Conservation (phyloP, 2,888 invertebrate species). For the Marronus borbonicus region DNA sequence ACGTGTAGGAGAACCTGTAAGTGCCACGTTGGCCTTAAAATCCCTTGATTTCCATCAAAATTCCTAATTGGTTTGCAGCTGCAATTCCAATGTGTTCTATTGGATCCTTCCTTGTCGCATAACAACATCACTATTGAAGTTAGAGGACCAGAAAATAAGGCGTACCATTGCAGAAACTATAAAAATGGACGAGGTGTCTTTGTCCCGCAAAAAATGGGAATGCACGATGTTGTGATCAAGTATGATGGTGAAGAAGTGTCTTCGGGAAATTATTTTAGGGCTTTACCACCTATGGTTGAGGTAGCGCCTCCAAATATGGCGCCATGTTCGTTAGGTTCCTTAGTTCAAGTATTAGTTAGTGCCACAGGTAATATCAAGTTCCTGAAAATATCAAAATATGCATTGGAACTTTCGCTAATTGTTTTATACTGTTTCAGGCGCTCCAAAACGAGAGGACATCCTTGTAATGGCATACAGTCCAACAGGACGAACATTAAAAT, state of each 20-base stretch:
- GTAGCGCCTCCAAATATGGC: constrained; percentile 95
- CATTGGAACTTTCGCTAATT: neutral
- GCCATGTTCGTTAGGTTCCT: constrained; percentile 94
- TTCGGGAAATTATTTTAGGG: constrained; percentile 85
- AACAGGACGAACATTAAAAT: constrained; percentile 85
- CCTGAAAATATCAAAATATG: neutral
- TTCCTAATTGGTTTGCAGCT: constrained; percentile 72
- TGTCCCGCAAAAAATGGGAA: constrained; percentile 91
- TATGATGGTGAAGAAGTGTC: constrained; percentile 73
- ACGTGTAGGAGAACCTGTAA: constrained; percentile 88
- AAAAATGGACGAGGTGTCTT: constrained; percentile 87
- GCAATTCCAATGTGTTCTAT: constrained; percentile 83
- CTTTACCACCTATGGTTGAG: constrained; percentile 88
- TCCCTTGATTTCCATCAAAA: neutral
- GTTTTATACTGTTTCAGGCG: constrained; percentile 72
- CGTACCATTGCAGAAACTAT: constrained; percentile 68
- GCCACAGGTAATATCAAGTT: constrained; percentile 73
- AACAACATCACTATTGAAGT: constrained; percentile 66
- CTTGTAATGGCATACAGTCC: constrained; percentile 95
- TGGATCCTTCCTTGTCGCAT: constrained; percentile 72
- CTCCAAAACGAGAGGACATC: constrained; percentile 85
- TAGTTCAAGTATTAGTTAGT: constrained; percentile 94
- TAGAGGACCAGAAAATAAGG: constrained; percentile 67
- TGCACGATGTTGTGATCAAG: constrained; percentile 85
- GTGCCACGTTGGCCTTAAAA: constrained; percentile 57